Percentiles rank a stretch among this genome's conserved stretches.
phyloP scores from a whole-genome alignment of 1,140 invertebrate genomes.

The Caenorhabditis remanei region DNA sequence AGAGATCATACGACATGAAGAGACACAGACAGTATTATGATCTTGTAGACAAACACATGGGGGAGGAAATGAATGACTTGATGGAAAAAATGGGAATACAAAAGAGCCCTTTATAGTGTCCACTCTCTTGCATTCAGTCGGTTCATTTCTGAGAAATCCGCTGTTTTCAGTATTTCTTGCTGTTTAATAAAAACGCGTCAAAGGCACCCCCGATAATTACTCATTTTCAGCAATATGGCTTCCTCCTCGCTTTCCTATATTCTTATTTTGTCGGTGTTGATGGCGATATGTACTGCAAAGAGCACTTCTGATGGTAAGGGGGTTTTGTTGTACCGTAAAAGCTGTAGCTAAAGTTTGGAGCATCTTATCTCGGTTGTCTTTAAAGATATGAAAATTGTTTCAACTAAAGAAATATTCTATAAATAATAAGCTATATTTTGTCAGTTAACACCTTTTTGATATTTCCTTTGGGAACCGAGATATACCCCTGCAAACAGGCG shows the following conservation, averaged over 20 bases:
- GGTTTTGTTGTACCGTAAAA: neutral
- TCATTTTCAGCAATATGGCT: too few relatives aligned
- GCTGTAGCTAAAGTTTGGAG: neutral
- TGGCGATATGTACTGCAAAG: neutral
- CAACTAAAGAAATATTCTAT: neutral
- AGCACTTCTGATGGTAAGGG: neutral
- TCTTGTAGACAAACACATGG: neutral
- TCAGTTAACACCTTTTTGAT: too few relatives aligned
- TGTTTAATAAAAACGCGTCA: too few relatives aligned
- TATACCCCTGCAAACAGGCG: too few relatives aligned
- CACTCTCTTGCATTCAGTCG: neutral
- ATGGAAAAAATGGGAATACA: constrained; percentile 30
- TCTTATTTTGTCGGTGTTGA: constrained; percentile 1
- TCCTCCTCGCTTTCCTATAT: constrained; percentile 20
- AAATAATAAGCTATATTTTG: too few relatives aligned
- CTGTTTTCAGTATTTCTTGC: too few relatives aligned
- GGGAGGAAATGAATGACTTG: too few relatives aligned
- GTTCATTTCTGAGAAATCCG: neutral
- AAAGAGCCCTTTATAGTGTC: constrained; percentile 18
- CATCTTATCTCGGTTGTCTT: neutral
- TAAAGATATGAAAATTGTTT: neutral
- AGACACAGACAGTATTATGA: neutral
- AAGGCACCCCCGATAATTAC: too few relatives aligned
- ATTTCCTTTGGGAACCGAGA: too few relatives aligned
- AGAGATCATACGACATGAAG: neutral